Evolutionary conservation across 2,113 vertebrate genomes (phyloP).

Genomic region (Triplophysa siluroides): DNA sequence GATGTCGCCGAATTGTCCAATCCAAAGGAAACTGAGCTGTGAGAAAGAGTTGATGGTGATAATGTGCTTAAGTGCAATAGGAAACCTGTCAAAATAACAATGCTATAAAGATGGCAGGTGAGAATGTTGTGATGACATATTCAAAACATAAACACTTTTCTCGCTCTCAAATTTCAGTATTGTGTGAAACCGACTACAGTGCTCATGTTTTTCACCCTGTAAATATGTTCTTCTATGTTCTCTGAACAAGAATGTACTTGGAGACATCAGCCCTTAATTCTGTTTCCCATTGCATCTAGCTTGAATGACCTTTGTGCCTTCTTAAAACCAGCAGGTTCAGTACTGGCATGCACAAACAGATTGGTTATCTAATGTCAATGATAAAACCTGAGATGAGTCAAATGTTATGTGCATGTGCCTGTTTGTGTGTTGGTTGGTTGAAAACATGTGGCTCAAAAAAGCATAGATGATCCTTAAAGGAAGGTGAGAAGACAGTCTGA

Average conservation of each 20-base stretch:
- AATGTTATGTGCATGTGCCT: not conserved
- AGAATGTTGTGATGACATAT: slow-evolving; percentile 36
- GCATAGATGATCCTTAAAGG: slow-evolving; percentile 29
- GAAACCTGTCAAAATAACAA: slow-evolving; percentile 42
- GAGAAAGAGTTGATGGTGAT: slow-evolving; percentile 23
- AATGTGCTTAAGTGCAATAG: slow-evolving; percentile 23
- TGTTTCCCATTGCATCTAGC: not conserved
- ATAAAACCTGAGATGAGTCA: not conserved
- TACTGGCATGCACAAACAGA: not conserved
- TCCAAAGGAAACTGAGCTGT: not conserved
- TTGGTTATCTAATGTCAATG: not conserved
- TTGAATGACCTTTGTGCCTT: not conserved
- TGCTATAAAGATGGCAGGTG: slow-evolving; percentile 34
- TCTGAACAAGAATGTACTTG: slow-evolving; percentile 19
- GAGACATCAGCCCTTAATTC: too few species aligned
- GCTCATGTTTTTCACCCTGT: not conserved
- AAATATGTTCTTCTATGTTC: slow-evolving; percentile 1
- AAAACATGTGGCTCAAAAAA: slow-evolving; percentile 20
- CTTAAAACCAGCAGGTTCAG: not conserved
- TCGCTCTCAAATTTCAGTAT: slow-evolving; percentile 37
- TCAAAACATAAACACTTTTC: slow-evolving; percentile 2
- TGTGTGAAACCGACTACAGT: slow-evolving; percentile 21
- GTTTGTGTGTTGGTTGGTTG: slow-evolving; percentile 45
- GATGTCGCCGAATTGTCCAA: too few species aligned
- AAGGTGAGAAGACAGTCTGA: slow-evolving; percentile 44